A percentile compares a stretch with the other conserved stretches of the same genome.
Conservation (phyloP, 2,888 invertebrate species). For the Ctena decussata region DNA sequence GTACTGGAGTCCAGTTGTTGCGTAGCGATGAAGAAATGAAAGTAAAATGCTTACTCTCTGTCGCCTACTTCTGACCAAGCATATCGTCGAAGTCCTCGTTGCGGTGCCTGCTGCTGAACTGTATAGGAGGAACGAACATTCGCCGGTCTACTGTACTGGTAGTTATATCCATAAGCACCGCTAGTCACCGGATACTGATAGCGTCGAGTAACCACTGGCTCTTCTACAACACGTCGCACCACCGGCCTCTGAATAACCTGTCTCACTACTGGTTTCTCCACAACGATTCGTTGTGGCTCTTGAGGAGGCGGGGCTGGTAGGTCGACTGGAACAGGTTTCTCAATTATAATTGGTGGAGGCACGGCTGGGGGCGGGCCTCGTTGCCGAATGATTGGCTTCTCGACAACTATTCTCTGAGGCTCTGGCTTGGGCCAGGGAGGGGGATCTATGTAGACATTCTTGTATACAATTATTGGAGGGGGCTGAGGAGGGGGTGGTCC, state of each 20-base stretch:
- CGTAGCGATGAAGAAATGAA: too few relatives aligned
- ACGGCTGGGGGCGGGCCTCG: slow-evolving; percentile 33
- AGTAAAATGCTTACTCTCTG: slow-evolving; percentile 11
- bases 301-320: slow-evolving; percentile 25
- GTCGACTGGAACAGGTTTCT: slow-evolving; percentile 57
- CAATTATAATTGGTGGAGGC: slow-evolving; percentile 49
- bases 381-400: slow-evolving; percentile 53
- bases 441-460: slow-evolving; percentile 52
- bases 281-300: slow-evolving; percentile 41
- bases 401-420: slow-evolving; percentile 53
- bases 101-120: slow-evolving; percentile 16
- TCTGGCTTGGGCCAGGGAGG: slow-evolving; percentile 59
- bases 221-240: slow-evolving; percentile 6
- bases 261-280: slow-evolving; percentile 53
- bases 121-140: slow-evolving; percentile 33
- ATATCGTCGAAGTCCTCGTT: slow-evolving; percentile 43
- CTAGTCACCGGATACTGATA: background rate
- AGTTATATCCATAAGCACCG: slow-evolving; percentile 29
- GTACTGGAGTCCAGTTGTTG: too few relatives aligned
- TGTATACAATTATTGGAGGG: slow-evolving; percentile 55
- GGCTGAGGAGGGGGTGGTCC: slow-evolving; percentile 58
- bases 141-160: slow-evolving; percentile 21
- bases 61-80: slow-evolving; percentile 50
- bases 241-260: background rate
- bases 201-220: slow-evolving; percentile 22